Percentiles rank a stretch among this genome's conserved stretches.
Evolutionary conservation across 2,888 invertebrate genomes (phyloP).

Genomic region (Brenthis daphne): DNA sequence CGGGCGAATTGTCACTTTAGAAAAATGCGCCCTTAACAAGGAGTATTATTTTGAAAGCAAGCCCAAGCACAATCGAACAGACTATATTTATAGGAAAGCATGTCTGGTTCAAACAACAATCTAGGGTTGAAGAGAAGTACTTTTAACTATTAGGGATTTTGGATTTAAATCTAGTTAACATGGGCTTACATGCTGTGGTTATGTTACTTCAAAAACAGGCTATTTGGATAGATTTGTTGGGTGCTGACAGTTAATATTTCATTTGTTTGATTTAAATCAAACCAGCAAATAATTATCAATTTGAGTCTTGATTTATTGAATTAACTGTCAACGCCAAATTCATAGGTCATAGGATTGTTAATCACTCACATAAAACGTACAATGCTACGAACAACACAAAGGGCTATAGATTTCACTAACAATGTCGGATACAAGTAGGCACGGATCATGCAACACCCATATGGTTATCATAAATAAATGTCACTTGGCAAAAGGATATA

Average conservation of each 20-base stretch:
- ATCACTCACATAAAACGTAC: conserved; percentile 69
- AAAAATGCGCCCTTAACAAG: conserved; percentile 53
- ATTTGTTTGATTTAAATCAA: conserved; percentile 37
- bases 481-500: conserved; percentile 51
- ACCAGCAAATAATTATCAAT: conserved; percentile 7
- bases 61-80: conserved; percentile 76
- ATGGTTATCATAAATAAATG: conserved; percentile 60
- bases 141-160: conserved; percentile 58
- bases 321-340: conserved; percentile 76
- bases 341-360: conserved; percentile 53
- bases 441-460: conserved; percentile 81
- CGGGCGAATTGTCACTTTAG: conserved; percentile 53
- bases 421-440: conserved; percentile 77
- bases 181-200: conserved; percentile 74
- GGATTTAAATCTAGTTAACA: conserved; percentile 57
- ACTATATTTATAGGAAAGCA: conserved; percentile 68
- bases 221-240: conserved; percentile 56
- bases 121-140: conserved; percentile 65
- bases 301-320: conserved; percentile 36
- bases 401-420: conserved; percentile 77
- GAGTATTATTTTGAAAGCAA: conserved; percentile 71
- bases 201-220: conserved; percentile 55
- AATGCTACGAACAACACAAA: conserved; percentile 79
- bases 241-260: conserved; percentile 72
- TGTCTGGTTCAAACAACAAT: conserved; percentile 61